Percentiles rank a stretch among this genome's conserved stretches.
Evolutionary conservation across 1,140 invertebrate genomes (phyloP).

Genomic region (Limonius californicus): DNA sequence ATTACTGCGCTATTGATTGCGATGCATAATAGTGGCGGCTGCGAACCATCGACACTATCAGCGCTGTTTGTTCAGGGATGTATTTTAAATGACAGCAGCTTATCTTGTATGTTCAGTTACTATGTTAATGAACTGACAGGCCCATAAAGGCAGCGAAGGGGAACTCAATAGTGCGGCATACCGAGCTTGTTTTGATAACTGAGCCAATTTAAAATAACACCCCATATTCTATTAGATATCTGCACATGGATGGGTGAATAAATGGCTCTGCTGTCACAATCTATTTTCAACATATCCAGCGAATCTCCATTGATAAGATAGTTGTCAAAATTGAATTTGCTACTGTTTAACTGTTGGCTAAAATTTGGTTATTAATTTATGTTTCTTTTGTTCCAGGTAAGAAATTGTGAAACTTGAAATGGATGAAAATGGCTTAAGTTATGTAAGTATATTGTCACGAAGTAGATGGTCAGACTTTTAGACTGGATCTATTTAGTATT

Average conservation of each 20-base stretch:
- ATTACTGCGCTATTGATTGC: background rate
- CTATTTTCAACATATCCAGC: background rate
- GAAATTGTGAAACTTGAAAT: too few relatives aligned
- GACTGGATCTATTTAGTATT: too few relatives aligned
- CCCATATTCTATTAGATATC: background rate
- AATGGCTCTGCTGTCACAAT: background rate
- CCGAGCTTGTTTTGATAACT: constrained; percentile 4
- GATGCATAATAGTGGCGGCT: background rate
- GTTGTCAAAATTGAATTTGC: too few relatives aligned
- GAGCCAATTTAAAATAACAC: background rate
- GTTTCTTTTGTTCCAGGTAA: too few relatives aligned
- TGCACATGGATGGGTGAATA: background rate
- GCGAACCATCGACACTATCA: constrained; percentile 1
- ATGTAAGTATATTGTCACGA: too few relatives aligned
- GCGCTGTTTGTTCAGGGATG: background rate
- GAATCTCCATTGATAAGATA: background rate
- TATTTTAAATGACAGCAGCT: constrained; percentile 18
- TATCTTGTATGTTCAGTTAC: constrained; percentile 22
- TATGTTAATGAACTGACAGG: constrained; percentile 15
- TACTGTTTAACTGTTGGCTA: too few relatives aligned
- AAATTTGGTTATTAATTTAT: too few relatives aligned
- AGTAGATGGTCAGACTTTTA: too few relatives aligned
- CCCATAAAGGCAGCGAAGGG: background rate
- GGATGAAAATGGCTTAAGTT: too few relatives aligned
- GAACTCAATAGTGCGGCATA: background rate